Conservation (phyloP, 1,140 invertebrate genomes). For the Orchesella cincta region DNA sequence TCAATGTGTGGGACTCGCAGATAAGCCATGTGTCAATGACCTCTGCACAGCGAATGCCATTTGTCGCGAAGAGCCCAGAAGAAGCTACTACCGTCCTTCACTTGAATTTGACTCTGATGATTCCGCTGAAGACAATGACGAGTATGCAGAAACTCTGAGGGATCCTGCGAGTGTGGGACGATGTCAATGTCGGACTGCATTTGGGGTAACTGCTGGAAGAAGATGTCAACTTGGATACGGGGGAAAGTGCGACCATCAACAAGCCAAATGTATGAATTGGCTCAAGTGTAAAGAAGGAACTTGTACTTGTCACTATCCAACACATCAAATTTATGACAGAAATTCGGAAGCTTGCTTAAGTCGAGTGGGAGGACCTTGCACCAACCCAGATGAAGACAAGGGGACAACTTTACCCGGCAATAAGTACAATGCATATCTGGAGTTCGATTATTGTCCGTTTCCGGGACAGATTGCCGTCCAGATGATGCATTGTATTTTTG, state of each 20-base stretch:
- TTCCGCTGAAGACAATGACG: slow-evolving; percentile 12
- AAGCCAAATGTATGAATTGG: slow-evolving; percentile 7
- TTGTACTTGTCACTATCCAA: slow-evolving; percentile 3
- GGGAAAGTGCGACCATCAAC: slow-evolving; percentile 1
- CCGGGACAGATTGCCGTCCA: too few species aligned
- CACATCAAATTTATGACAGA: slow-evolving; percentile 16
- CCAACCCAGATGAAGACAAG: neutral
- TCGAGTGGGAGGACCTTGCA: slow-evolving; percentile 13
- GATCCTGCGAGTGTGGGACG: slow-evolving; percentile 14
- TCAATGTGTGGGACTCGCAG: slow-evolving; percentile 1
- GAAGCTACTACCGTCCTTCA: neutral
- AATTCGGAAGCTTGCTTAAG: neutral
- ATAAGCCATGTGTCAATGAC: slow-evolving; percentile 9
- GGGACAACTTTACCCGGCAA: too few species aligned
- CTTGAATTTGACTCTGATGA: too few species aligned
- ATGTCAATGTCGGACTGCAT: neutral
- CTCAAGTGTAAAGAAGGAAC: slow-evolving; percentile 24
- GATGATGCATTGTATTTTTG: too few species aligned
- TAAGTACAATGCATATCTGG: too few species aligned
- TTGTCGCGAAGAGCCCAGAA: neutral
- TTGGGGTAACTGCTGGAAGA: neutral
- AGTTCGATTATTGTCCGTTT: too few species aligned
- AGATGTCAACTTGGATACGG: slow-evolving; percentile 15
- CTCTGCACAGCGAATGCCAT: slow-evolving; percentile 20
- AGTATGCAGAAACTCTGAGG: neutral